A percentile compares a stretch with the other conserved stretches of the same genome.
Conservation (phyloP, 2,888 invertebrate species). For the Thereva nobilitata region DNA sequence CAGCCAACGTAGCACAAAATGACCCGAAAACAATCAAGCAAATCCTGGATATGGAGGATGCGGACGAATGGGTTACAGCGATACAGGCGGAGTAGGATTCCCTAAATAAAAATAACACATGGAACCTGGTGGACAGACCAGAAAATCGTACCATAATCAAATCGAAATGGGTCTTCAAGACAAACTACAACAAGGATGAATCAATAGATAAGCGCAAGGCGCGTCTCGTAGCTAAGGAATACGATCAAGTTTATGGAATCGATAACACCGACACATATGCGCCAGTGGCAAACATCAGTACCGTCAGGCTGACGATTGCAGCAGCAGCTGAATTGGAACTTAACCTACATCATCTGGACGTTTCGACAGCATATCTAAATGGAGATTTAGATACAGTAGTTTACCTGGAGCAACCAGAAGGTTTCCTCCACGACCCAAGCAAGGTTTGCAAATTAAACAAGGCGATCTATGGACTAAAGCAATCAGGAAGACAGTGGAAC, state of each 20-base stretch:
- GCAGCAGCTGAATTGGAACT: conserved; percentile 34
- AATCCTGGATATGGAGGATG: too few species aligned
- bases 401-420: not conserved
- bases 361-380: conserved; percentile 24
- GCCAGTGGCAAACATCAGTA: conserved; percentile 29
- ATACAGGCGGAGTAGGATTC: not conserved
- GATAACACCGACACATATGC: conserved; percentile 17
- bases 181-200: not conserved
- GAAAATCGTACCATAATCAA: not conserved
- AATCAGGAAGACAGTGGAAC: not conserved
- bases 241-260: conserved; percentile 15
- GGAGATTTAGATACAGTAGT: conserved; percentile 1
- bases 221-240: conserved; percentile 28
- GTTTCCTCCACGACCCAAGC: not conserved
- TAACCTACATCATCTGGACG: conserved; percentile 30
- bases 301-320: conserved; percentile 24
- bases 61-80: not conserved
- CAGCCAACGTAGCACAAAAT: too few species aligned
- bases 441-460: conserved; percentile 1
- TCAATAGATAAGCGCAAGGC: not conserved
- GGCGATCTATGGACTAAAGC: not conserved
- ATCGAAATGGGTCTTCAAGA: not conserved
- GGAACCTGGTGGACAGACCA: not conserved
- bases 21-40: too few species aligned
- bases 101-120: not conserved